Base-by-base conservation (phyloP, 2,797 vertebrate genomes). In the Hapalemur alaotrensis region DNA sequence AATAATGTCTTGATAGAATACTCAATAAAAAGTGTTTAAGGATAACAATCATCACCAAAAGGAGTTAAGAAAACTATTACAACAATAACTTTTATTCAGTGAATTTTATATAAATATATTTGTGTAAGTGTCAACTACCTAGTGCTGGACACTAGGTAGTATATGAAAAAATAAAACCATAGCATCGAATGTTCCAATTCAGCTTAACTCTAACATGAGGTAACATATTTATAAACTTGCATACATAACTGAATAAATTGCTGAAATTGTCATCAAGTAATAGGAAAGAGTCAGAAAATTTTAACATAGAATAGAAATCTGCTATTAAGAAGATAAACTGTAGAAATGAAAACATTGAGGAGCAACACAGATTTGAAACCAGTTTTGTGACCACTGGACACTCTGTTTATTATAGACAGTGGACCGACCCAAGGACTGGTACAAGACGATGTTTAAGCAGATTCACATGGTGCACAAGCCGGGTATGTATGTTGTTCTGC, bases 391-490 rank as follows among this genome's bases (percentile, higher is more conserved):
- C 76, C 38, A 7, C 5, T 2, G 65, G 14, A 35, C 20, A 2
- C 70, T 96, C 28, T 97, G n/a, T 79, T 52, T 94, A 15, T 96
- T 98, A 96, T 98, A 99, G 99, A 99, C 99, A 15, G 99, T 99
- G 97, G 99, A 99, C 98, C 98, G 99, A 97, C 99, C 99, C 0
- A 99, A 99, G 98, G 99, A 99, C 97, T 99, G 99, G 99, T 99
- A 99, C 98, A 99, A 99, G 99, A 99, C 99, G 7, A 99, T 99
- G 99, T 99, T 99, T 98, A 99, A 99, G 98, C 99, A 99, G 98
- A 99, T 99, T 97, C 99, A 99, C 98, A 99, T 99, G 99, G 99
- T 99, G 96, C 99, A 99, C 98, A 99, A 99, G 98, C 99, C 99
- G 78, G 99, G 99, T 99, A 98, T 90, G 99, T 98, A 48, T 59